These are phyloP conservation scores for Paracanthobrama guichenoti DNA, from an alignment of 2,113 vertebrate genomes.

Conservation along the genomic window DNA sequence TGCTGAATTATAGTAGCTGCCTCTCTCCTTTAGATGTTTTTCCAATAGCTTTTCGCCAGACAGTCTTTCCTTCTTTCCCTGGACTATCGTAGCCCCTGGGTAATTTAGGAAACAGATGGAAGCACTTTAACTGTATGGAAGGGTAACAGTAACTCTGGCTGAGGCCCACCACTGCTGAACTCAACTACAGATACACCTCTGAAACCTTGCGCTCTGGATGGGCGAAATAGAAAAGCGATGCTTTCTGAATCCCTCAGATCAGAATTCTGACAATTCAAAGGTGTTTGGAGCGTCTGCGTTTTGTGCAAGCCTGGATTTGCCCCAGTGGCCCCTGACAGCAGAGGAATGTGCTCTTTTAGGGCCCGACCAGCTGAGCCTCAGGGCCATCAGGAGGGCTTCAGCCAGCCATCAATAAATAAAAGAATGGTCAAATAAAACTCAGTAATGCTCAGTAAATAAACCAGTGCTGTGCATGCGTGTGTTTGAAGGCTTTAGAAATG, in stretches of 20 bases:
- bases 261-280: neutral
- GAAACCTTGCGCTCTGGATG: neutral
- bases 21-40: constrained; percentile 59
- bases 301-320: constrained; percentile 71
- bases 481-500: neutral
- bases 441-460: neutral
- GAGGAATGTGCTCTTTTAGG: constrained; percentile 73
- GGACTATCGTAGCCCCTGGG: constrained; percentile 65
- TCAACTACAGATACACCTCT: neutral
- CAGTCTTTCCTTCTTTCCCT: constrained; percentile 52
- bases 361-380: constrained; percentile 63
- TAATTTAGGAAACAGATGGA: constrained; percentile 75
- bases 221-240: neutral
- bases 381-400: constrained; percentile 9
- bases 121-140: constrained; percentile 73
- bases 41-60: constrained; percentile 52
- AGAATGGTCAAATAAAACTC: neutral
- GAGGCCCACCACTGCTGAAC: constrained; percentile 47
- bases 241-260: neutral
- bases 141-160: constrained; percentile 61
- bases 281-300: constrained; percentile 47
- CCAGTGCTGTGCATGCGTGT: neutral
- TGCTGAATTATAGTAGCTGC: constrained; percentile 55
- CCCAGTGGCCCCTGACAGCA: constrained; percentile 71
- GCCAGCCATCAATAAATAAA: neutral